phyloP scores from a whole-genome alignment of 2,888 invertebrate genomes.

The Synergus gifuensis region DNA sequence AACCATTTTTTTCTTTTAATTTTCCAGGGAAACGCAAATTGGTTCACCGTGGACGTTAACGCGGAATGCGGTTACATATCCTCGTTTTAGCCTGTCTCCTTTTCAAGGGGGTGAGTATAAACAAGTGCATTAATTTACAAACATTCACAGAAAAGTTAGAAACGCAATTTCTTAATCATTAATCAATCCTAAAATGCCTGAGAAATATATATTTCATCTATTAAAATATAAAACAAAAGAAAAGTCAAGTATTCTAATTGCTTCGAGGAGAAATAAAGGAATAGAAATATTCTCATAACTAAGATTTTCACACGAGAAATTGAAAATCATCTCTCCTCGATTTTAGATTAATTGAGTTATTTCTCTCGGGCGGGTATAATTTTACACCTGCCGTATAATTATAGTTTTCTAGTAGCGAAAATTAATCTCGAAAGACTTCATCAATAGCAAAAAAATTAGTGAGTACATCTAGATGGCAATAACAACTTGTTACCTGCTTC shows the following conservation, averaged over 20 bases:
- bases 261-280: background rate
- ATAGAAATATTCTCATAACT: background rate
- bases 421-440: background rate
- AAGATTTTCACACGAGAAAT: background rate
- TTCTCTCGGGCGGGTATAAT: background rate
- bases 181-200: background rate
- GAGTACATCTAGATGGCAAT: background rate
- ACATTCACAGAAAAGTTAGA: background rate
- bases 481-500: background rate
- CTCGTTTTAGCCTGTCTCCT: conserved; percentile 78
- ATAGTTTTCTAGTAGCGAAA: background rate
- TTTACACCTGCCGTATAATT: background rate
- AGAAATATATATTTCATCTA: background rate
- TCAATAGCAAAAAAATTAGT: background rate
- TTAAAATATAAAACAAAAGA: background rate
- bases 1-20: conserved; percentile 16
- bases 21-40: conserved; percentile 62
- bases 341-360: background rate
- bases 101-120: conserved; percentile 78
- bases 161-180: background rate
- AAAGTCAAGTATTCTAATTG: background rate
- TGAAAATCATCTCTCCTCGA: background rate
- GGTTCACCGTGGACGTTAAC: conserved; percentile 71
- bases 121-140: conserved; percentile 6
- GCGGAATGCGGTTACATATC: conserved; percentile 79